Conservation (phyloP, 2,113 vertebrate genomes). For the Danionella cerebrum region DNA sequence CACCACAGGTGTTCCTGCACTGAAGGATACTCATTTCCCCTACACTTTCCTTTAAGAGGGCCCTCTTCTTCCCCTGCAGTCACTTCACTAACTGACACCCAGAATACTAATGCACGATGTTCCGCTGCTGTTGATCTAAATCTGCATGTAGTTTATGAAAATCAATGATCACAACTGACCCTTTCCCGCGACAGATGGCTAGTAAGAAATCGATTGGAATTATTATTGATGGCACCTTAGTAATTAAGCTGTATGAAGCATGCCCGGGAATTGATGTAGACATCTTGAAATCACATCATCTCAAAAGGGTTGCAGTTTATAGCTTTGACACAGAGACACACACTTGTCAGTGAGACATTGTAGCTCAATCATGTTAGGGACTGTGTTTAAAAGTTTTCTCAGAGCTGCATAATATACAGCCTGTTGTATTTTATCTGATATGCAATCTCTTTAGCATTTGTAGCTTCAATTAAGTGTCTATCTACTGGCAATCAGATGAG, state of each 20-base stretch:
- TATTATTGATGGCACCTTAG: conserved; percentile 54
- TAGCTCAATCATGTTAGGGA: conserved; percentile 30
- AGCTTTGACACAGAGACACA: not conserved
- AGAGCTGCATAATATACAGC: not conserved
- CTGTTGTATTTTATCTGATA: not conserved
- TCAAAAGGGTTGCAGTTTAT: conserved; percentile 1
- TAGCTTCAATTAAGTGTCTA: conserved; percentile 23
- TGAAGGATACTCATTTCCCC: conserved; percentile 63
- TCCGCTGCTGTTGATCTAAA: conserved; percentile 65
- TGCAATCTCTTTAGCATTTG: not conserved
- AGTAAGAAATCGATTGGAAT: conserved; percentile 57
- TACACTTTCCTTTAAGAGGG: conserved; percentile 30
- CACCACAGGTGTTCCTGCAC: conserved; percentile 47
- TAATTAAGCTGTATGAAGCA: conserved; percentile 51
- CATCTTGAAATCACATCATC: not conserved
- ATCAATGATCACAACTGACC: conserved; percentile 53
- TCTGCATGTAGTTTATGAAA: conserved; percentile 61
- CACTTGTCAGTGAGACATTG: not conserved
- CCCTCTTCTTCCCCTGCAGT: conserved; percentile 25
- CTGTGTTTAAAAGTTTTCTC: not conserved
- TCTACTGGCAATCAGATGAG: conserved; percentile 18
- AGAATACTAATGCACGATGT: conserved; percentile 63
- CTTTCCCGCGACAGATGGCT: conserved; percentile 51
- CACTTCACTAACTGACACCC: conserved; percentile 44
- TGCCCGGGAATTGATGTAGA: conserved; percentile 7